Evolutionary conservation across 2,113 vertebrate species (phyloP).

Genomic region (Hassar affinis): DNA sequence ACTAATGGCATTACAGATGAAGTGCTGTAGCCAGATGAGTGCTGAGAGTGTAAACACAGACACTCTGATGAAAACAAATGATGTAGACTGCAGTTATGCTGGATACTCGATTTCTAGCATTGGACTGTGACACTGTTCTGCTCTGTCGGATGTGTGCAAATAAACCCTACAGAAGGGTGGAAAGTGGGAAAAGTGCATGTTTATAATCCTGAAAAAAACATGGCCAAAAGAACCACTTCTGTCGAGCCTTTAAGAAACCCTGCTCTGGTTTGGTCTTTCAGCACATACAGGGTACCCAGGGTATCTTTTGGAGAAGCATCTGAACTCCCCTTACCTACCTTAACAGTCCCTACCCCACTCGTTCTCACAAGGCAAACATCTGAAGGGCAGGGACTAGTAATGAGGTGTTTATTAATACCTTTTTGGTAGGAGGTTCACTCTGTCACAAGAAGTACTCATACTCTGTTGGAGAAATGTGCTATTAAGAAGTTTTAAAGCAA

Average conservation of each 20-base stretch:
- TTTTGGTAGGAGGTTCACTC: background rate
- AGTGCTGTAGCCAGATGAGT: background rate
- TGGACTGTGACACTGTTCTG: background rate
- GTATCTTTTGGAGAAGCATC: background rate
- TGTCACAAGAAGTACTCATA: background rate
- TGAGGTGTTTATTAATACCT: background rate
- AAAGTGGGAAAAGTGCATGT: background rate
- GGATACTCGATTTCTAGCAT: background rate
- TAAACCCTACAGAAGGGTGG: background rate
- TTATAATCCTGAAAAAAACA: background rate
- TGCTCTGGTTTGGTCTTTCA: background rate
- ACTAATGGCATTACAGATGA: background rate
- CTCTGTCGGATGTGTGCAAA: background rate
- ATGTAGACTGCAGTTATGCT: background rate
- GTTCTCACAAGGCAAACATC: background rate
- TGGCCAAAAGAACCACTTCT: background rate
- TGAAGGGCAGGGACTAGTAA: background rate
- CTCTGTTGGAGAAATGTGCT: background rate
- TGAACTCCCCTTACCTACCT: background rate
- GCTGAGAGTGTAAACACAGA: background rate
- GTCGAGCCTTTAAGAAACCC: background rate
- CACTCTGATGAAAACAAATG: background rate
- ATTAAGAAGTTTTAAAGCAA: background rate
- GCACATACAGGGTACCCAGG: background rate
- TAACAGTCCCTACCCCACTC: background rate